These are phyloP conservation scores for Equus quagga DNA, from an alignment of 2,113 vertebrate species.

Conservation along the genomic window DNA sequence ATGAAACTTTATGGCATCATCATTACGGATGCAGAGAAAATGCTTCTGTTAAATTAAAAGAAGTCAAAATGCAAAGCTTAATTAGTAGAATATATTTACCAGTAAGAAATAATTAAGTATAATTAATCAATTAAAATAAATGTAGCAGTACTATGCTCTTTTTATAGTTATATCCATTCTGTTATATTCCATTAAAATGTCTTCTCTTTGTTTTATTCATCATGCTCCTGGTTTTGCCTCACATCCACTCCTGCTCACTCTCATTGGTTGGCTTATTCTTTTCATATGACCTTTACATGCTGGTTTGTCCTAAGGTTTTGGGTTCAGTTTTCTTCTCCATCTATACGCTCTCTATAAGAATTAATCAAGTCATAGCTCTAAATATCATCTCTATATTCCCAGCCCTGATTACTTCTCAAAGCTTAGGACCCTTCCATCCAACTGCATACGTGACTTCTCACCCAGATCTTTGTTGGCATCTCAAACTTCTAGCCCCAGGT, in stretches of 20 bases:
- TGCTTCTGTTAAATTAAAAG: constrained; percentile 76
- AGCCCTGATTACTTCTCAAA: background rate
- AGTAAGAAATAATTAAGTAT: constrained; percentile 77
- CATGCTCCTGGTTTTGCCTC: fast-evolving
- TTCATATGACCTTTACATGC: background rate
- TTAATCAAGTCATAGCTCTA: background rate
- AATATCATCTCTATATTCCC: background rate
- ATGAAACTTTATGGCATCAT: constrained; percentile 65
- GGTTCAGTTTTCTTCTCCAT: background rate
- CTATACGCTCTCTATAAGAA: background rate
- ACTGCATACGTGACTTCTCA: background rate
- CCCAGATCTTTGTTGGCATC: background rate
- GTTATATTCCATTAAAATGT: background rate
- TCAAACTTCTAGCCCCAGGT: background rate
- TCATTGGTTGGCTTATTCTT: background rate
- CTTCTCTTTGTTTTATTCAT: background rate
- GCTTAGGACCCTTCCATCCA: background rate
- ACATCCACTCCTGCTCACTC: fast-evolving
- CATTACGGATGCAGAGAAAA: constrained; percentile 69
- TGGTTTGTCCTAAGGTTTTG: background rate
- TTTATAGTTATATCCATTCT: background rate
- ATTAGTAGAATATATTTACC: constrained; percentile 78
- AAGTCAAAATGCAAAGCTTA: constrained; percentile 75
- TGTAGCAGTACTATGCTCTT: background rate
- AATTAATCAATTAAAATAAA: constrained; percentile 76